Evolutionary conservation across 2,113 vertebrate genomes (phyloP), one percentile per base, ranked within the genome.

Genomic region (Leptodactylus fuscus): DNA sequence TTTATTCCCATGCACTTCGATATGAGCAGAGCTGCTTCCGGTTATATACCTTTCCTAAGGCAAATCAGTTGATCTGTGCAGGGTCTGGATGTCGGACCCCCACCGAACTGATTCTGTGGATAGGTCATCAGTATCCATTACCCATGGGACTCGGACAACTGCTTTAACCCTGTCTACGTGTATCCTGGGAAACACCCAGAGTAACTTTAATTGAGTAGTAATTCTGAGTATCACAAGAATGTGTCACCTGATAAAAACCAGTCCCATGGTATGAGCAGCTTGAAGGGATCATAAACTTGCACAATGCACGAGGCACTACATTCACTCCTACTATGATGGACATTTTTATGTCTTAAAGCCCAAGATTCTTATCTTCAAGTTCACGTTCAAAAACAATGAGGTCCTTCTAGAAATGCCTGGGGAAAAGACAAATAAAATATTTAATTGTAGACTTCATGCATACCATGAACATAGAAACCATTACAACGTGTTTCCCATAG

Each of bases 191-290:
- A 67, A 34, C 20, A 9, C 60, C 13, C 27, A 67, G 13, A 16
- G 29, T 3, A 11, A 22, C 36, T 41, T 22, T 41, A 41, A 71
- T 71, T n/a, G n/a, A 13, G 16, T 5, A n/a, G 34, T 71, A 71
- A 71, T 41, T 41, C 5, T 11, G 41, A 41, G 69, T 71, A 71
- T 71, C 36, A 38, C 18, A 71, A n/a, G 69, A 71, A 71, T 71
- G 69, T 71, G 36, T 71, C 20, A 71, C 34, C 36, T 41, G 69
- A 71, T n/a, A 4, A 34, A 34, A 34, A 7, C 0, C 20, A 22
- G 4, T 4, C 69, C 36, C 1, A 70, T 71, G 69, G n/a, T 71
- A 41, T 38, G 18, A 41, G 34, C 41, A 6, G 34, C 69, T 5
- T 8, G 6, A 18, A 38, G 67, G 69, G 69, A 41, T 71, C 69